phyloP scores from a whole-genome alignment of 1,140 invertebrate species.

The Rhyacophila brunnea region DNA sequence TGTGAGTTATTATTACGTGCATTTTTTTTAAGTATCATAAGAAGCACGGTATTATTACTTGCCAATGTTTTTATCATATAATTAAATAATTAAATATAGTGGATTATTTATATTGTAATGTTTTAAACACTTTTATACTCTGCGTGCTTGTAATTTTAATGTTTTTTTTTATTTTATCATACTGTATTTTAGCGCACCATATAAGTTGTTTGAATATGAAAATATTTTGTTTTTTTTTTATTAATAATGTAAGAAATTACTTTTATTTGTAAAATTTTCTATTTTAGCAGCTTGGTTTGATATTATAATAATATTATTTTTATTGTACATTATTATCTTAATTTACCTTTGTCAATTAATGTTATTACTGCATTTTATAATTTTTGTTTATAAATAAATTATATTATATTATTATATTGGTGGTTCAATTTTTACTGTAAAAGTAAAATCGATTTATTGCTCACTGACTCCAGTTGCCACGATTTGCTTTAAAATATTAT shows the following conservation, averaged over 20 bases:
- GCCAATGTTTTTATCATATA: conserved; percentile 33
- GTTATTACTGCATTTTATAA: conserved; percentile 17
- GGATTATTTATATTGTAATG: conserved; percentile 31
- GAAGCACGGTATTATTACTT: conserved; percentile 36
- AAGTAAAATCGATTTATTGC: conserved; percentile 26
- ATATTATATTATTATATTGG: background rate
- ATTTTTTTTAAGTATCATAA: conserved; percentile 12
- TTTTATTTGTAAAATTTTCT: background rate
- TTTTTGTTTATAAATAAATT: conserved; percentile 8
- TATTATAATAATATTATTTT: conserved; percentile 4
- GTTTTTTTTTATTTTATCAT: conserved; percentile 12
- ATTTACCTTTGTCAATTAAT: conserved; percentile 15
- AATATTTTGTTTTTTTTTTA: background rate
- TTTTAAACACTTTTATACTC: conserved; percentile 22
- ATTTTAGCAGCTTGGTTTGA: too few relatives aligned
- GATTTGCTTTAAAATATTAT: conserved; percentile 33
- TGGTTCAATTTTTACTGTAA: conserved; percentile 3
- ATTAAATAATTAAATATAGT: conserved; percentile 26
- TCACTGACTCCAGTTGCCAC: conserved; percentile 35
- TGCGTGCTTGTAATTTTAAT: conserved; percentile 26
- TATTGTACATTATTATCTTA: conserved; percentile 17
- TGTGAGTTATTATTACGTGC: conserved; percentile 21
- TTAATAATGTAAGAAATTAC: conserved; percentile 10
- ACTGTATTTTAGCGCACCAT: background rate
- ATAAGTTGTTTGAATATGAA: conserved; percentile 4